Evolutionary conservation across 2,113 vertebrate genomes (phyloP).

Genomic region (Notarius lentiginosus): DNA sequence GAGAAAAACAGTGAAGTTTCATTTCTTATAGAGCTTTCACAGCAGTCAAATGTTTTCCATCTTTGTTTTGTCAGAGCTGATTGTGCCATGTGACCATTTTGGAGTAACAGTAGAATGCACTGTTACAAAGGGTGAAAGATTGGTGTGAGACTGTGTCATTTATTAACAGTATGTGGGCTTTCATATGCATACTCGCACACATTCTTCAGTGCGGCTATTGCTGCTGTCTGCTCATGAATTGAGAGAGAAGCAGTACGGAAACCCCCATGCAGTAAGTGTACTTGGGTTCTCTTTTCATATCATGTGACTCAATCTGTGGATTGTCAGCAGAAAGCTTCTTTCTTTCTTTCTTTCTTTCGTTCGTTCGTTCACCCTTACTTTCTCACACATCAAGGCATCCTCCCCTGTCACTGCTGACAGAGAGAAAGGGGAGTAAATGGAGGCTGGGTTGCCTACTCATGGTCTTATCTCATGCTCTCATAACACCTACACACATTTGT

Average conservation of each 20-base stretch:
- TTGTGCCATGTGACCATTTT: conserved; percentile 11
- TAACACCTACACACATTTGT: background rate
- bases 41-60: background rate
- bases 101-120: background rate
- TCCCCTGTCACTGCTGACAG: background rate
- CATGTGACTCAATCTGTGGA: conserved; percentile 72
- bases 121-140: conserved; percentile 12
- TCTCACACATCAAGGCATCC: background rate
- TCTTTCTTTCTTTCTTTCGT: conserved; percentile 50
- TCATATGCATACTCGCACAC: background rate
- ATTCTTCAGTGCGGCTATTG: conserved; percentile 5
- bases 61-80: background rate
- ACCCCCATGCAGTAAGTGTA: conserved; percentile 52
- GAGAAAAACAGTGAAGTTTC: background rate
- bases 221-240: conserved; percentile 4
- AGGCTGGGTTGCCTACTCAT: background rate
- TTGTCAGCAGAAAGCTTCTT: conserved; percentile 56
- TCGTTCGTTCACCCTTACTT: conserved; percentile 48
- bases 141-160: background rate
- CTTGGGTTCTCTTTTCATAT: conserved; percentile 65
- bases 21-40: conserved; percentile 21
- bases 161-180: conserved; percentile 18
- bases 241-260: conserved; percentile 53
- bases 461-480: background rate
- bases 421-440: background rate